Evolutionary conservation across 2,797 vertebrate genomes (phyloP).

Genomic region (Eleutherodactylus coqui): DNA sequence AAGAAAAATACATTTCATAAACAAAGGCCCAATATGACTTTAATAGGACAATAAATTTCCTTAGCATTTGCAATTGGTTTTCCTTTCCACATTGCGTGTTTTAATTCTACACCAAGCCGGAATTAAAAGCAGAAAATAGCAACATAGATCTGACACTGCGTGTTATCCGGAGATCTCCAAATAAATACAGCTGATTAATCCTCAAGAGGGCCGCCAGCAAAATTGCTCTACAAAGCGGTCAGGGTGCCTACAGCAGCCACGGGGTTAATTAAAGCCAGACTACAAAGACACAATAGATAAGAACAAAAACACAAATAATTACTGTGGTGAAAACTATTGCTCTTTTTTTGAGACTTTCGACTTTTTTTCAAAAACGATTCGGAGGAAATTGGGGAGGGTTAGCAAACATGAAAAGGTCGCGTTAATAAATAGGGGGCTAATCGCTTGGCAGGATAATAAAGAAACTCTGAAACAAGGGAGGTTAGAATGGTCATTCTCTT

Average conservation of each 20-base stretch:
- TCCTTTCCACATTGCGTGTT: slow-evolving; percentile 75
- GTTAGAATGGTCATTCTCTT: slow-evolving; percentile 2
- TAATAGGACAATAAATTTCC: slow-evolving; percentile 84
- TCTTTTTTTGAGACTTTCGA: slow-evolving; percentile 42
- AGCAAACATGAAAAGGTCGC: slow-evolving; percentile 41
- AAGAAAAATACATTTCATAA: slow-evolving; percentile 84
- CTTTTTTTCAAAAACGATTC: slow-evolving; percentile 8
- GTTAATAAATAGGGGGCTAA: slow-evolving; percentile 42
- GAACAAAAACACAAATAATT: slow-evolving; percentile 56
- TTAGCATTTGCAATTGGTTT: slow-evolving; percentile 78
- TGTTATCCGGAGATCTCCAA: slow-evolving; percentile 59
- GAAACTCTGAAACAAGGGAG: not conserved
- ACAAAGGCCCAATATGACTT: slow-evolving; percentile 83
- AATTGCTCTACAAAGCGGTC: slow-evolving; percentile 57
- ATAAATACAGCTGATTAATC: slow-evolving; percentile 54
- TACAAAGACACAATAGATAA: slow-evolving; percentile 61
- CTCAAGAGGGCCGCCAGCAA: slow-evolving; percentile 58
- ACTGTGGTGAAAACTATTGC: slow-evolving; percentile 23
- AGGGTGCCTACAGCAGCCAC: slow-evolving; percentile 60
- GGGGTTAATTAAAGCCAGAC: slow-evolving; percentile 63
- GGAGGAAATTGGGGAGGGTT: slow-evolving; percentile 16
- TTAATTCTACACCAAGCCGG: slow-evolving; percentile 69
- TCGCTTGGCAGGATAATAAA: slow-evolving; percentile 35
- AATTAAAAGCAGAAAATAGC: slow-evolving; percentile 67
- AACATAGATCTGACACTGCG: slow-evolving; percentile 58